A percentile compares a stretch with the other conserved stretches of the same genome.
These are phyloP conservation scores for Pyrgilauda ruficollis DNA, from an alignment of 2,113 vertebrate genomes.

Conservation along the genomic window DNA sequence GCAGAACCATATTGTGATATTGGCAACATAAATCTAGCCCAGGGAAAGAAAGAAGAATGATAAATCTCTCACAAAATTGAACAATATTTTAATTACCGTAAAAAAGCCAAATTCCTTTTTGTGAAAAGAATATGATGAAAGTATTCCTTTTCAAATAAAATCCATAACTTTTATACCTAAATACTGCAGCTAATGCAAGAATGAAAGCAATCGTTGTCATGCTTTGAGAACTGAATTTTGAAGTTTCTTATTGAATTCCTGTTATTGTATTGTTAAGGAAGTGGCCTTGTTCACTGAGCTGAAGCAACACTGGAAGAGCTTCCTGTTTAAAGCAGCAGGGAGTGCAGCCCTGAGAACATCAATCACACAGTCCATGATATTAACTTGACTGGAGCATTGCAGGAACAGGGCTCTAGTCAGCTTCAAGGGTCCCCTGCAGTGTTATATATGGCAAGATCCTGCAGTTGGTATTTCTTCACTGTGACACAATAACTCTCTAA, in stretches of 20 bases:
- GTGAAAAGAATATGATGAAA: not conserved
- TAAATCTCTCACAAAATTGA: not conserved
- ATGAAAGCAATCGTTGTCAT: not conserved
- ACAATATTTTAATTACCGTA: not conserved
- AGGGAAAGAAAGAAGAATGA: not conserved
- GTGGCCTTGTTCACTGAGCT: not conserved
- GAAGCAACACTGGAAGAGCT: conserved; percentile 13
- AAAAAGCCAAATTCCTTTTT: not conserved
- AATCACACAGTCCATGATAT: not conserved
- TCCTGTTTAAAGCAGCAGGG: conserved; percentile 55
- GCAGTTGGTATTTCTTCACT: not conserved
- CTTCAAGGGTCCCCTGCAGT: not conserved
- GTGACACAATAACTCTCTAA: not conserved
- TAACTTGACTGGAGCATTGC: not conserved
- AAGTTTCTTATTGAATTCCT: conserved; percentile 50
- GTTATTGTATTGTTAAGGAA: conserved; percentile 58
- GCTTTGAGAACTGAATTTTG: not conserved
- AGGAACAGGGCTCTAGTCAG: not conserved
- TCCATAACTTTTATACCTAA: not conserved
- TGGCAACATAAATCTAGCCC: not conserved
- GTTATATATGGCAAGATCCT: not conserved
- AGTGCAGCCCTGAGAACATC: not conserved
- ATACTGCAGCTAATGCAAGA: not conserved
- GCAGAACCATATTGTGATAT: not conserved
- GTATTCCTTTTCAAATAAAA: not conserved